Base-by-base conservation (phyloP, 1,140 invertebrate genomes). In the Cotesia typhae region DNA sequence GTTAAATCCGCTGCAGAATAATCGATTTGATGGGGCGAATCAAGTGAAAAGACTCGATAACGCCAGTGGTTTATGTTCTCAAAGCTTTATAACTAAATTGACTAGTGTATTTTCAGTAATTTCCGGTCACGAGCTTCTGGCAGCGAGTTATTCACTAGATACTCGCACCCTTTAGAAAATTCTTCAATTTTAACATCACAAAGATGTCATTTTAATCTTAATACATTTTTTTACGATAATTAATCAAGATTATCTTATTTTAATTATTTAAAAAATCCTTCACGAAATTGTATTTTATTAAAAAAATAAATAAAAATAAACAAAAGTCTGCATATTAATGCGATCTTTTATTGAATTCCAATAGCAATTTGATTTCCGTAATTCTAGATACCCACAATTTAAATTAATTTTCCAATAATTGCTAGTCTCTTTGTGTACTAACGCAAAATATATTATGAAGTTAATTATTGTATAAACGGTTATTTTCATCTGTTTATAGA, bases 31-130 rank as follows among this genome's bases (percentile, higher is more conserved):
- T 59, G 63, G 66, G 37, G 59, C 60, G 70, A 51, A 68, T 59
- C 57, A 60, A 51, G 59, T 63, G 70, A 59, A 66, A 75, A 75
- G 69, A 61, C 64, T 41, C 57, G 4, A 61, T 47, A 47, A 41
- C 70, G 67, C 72, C 66, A 65, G 71, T 60, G 57, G 61, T 75
- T 75, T 75, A 75, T 75, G 70, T 66, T 68, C 59, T 38, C 55
- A 12, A 57, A 47, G 41, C 6, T 47, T 47, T 47, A 47, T 47
- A 9, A 47, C 41, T 10, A 10, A 9, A 47, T 47, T 47, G 71
- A 55, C 57, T 65, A 69, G 47, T 47, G 67, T 36, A 72, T 75
- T 72, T 78, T 73, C 60, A 60, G 52, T 74, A 77, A 78, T 78
- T 77, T 78, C 77, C 77, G 75, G 70, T 64, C 65, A 60, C 71